Conservation (phyloP, 1,140 invertebrate species). For the Acromyrmex heyeri region DNA sequence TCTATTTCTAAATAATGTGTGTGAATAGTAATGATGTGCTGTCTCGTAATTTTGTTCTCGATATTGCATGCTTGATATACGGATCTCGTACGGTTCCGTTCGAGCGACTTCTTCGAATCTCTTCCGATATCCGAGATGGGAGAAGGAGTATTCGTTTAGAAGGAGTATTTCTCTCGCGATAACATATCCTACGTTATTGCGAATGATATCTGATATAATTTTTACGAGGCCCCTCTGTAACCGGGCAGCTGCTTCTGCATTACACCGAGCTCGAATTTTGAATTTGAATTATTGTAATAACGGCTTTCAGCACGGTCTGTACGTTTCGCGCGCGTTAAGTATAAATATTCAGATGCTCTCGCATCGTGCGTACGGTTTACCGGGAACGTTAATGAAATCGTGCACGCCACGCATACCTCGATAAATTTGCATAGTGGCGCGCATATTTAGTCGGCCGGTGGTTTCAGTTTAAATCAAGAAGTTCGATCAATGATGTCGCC, state of each 20-base stretch:
- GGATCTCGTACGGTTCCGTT: conserved; percentile 3
- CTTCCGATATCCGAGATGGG: neutral
- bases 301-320: conserved; percentile 20
- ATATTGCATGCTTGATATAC: conserved; percentile 6
- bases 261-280: conserved; percentile 31
- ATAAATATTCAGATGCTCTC: conserved; percentile 49
- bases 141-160: conserved; percentile 9
- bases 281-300: conserved; percentile 59
- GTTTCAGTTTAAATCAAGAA: conserved; percentile 68
- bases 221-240: neutral
- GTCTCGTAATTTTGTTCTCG: conserved; percentile 29
- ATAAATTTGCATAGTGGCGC: conserved; percentile 67
- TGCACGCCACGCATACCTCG: conserved; percentile 18
- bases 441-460: conserved; percentile 36
- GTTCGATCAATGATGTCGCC: conserved; percentile 54
- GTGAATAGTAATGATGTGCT: neutral
- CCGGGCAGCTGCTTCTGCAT: conserved; percentile 30
- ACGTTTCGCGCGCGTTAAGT: conserved; percentile 8
- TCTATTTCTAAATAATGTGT: conserved; percentile 23
- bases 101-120: conserved; percentile 29
- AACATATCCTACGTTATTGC: conserved; percentile 39
- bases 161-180: conserved; percentile 31
- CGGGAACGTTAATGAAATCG: conserved; percentile 52
- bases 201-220: conserved; percentile 29
- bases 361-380: conserved; percentile 37